These are phyloP conservation scores for Pogonognathellus flavescens DNA, from an alignment of 1,140 invertebrate genomes.

Conservation along the genomic window DNA sequence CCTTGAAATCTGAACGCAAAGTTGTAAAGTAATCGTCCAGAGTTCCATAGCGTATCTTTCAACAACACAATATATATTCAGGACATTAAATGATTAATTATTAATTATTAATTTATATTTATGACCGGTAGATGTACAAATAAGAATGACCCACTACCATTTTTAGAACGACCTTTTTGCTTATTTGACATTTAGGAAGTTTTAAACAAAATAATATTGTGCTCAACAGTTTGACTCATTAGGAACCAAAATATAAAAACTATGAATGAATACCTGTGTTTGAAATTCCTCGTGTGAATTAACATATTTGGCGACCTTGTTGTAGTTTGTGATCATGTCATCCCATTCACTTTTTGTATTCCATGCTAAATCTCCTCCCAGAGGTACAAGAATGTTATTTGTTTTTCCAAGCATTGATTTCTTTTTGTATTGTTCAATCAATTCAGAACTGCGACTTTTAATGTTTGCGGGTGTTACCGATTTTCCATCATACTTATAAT, in stretches of 20 bases:
- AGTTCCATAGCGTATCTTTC: slow-evolving; percentile 81
- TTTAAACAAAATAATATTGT: no score
- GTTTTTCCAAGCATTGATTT: slow-evolving; percentile 93
- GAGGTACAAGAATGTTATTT: slow-evolving; percentile 87
- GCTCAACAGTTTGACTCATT: no score
- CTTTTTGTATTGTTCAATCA: slow-evolving; percentile 90
- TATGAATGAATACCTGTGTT: slow-evolving; percentile 77
- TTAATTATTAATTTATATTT: no score
- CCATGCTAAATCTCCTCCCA: slow-evolving; percentile 98
- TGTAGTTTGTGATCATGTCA: slow-evolving; percentile 92
- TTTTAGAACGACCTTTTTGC: no score
- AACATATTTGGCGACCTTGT: slow-evolving; percentile 92
- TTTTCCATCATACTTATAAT: neutral
- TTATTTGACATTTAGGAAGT: no score
- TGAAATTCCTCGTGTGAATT: slow-evolving; percentile 85
- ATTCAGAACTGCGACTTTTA: neutral
- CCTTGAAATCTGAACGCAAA: slow-evolving; percentile 76
- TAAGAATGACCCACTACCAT: no score
- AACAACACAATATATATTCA: no score
- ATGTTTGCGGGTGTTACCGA: neutral
- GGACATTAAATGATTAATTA: no score
- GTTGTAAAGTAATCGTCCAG: slow-evolving; percentile 93
- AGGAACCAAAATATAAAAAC: no score
- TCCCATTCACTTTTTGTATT: slow-evolving; percentile 93
- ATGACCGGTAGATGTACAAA: no score